These are phyloP conservation scores for Cotesia chilonis DNA, from an alignment of 1,140 invertebrate species.

Conservation along the genomic window DNA sequence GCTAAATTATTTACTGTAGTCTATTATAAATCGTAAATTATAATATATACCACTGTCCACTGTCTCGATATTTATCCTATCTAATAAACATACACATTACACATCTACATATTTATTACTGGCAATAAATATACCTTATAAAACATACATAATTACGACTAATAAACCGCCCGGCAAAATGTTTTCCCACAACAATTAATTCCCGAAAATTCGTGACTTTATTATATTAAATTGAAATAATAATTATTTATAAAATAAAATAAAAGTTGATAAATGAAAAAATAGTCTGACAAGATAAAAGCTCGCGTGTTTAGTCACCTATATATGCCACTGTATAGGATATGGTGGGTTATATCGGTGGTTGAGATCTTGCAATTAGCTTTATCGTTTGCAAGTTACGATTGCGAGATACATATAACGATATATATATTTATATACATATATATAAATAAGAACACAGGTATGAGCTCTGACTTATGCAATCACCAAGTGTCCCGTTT, in stretches of 20 bases:
- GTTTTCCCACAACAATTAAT: no score
- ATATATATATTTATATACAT: slow-evolving; percentile 3
- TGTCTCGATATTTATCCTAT: slow-evolving; percentile 19
- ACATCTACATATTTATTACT: neutral
- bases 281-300: slow-evolving; percentile 1
- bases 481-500: slow-evolving; percentile 32
- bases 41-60: slow-evolving; percentile 13
- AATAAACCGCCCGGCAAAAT: neutral
- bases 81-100: neutral
- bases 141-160: neutral
- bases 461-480: slow-evolving; percentile 30
- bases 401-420: slow-evolving; percentile 23
- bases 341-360: slow-evolving; percentile 24
- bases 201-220: no score
- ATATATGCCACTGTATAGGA: neutral
- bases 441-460: neutral
- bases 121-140: neutral
- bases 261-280: neutral
- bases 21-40: no score
- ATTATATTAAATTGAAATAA: neutral
- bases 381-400: slow-evolving; percentile 24
- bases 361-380: slow-evolving; percentile 35
- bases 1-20: slow-evolving; percentile 10
- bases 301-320: neutral
- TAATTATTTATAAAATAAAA: neutral